Evolutionary conservation across 2,888 invertebrate species (phyloP).

Genomic region (Sphaerophoria rueppellii): DNA sequence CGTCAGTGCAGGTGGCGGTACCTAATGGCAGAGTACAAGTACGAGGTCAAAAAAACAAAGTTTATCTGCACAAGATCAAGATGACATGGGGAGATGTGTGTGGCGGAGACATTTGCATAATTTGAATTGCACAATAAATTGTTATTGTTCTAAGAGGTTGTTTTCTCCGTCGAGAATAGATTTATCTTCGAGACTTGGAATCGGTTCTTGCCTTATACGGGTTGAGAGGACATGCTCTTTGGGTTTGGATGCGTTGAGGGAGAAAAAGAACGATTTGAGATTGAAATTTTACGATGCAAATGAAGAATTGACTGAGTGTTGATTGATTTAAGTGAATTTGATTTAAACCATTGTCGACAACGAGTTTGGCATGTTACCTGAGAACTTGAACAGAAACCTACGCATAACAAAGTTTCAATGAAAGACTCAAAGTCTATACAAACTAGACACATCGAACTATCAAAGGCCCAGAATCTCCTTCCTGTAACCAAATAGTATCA

Average conservation of each 20-base stretch:
- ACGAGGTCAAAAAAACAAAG: constrained; percentile 28
- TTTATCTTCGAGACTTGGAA: constrained; percentile 6
- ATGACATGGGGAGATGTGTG: neutral
- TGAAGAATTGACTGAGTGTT: neutral
- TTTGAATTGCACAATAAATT: constrained; percentile 56
- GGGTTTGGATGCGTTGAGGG: neutral
- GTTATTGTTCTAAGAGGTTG: constrained; percentile 41
- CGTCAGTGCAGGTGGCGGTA: constrained; percentile 36
- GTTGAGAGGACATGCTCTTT: neutral
- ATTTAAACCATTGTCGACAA: neutral
- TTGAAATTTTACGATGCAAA: neutral
- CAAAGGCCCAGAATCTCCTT: too few species aligned
- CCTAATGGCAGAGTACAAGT: neutral
- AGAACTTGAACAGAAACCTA: too few species aligned
- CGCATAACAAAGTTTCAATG: too few species aligned
- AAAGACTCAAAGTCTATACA: too few species aligned
- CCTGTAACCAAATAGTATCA: too few species aligned
- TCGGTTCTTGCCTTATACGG: neutral
- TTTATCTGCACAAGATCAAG: constrained; percentile 19
- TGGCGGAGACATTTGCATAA: constrained; percentile 42
- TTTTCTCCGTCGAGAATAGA: constrained; percentile 31
- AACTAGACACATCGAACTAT: too few species aligned
- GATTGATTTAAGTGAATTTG: neutral
- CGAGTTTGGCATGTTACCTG: neutral
- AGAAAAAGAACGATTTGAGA: too few species aligned